Base-by-base conservation (phyloP, 2,113 vertebrate genomes). In the Cnemophilus loriae region DNA sequence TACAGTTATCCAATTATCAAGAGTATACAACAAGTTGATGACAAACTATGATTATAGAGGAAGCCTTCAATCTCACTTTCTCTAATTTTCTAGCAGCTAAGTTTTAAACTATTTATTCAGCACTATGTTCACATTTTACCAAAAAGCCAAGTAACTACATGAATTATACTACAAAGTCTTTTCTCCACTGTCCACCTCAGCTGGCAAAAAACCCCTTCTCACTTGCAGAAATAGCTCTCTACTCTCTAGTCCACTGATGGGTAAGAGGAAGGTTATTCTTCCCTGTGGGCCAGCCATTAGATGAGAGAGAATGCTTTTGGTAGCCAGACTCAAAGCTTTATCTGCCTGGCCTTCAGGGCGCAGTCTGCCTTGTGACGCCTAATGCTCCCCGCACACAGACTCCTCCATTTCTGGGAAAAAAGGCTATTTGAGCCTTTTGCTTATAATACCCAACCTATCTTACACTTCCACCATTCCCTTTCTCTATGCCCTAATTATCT, bases 361-460 rank as follows among this genome's bases (percentile, higher is more conserved):
- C 2, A 1, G 52, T 6, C 52, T 10, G 11, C 18, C 19, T 1
- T 49, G 22, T 0, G 0, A 53, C 0, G 0, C 14, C 41, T 47
- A 52, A 17, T 0, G 0, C 6, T 27, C n/a, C 14, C 46, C 23
- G 33, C 24, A 32, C 39, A 50, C 14, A 73, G 30, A 47, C 13
- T 27, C 46, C 7, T 39, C 41, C 1, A 6, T 14, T 65, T 41
- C 32, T 30, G 33, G 27, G 9, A 60, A 78, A 77, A 44, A 21
- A 35, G 23, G 13, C 33, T 15, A 13, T 46, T 28, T 85, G 41
- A 85, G 7, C 56, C 50, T 79, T 59, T 22, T 64, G 7, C 30
- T 92, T 37, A 19, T 26, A 41, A 32, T 53, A 13, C 7, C 16
- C 42, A 44, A 37, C 15, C 5, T 22, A 9, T 61, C 41, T 56